Conservation (phyloP, 1,140 invertebrate species). For the Centruroides sculpturatus region DNA sequence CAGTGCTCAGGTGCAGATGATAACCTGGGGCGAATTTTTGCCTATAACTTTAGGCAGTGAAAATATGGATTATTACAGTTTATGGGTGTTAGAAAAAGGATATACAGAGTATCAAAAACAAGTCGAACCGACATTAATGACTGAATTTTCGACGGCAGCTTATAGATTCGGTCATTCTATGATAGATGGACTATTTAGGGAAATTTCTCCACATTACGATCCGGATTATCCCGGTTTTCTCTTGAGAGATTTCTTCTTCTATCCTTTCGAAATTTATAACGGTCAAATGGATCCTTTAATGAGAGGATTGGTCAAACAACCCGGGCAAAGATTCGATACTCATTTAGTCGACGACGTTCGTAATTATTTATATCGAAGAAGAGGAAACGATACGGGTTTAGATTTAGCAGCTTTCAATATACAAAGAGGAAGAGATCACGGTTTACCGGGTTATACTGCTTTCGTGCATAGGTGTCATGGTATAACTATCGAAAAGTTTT, state of each 20-base stretch:
- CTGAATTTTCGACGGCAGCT: constrained; percentile 20
- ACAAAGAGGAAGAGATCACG: constrained; percentile 29
- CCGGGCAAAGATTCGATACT: constrained; percentile 21
- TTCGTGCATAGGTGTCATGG: constrained; percentile 17
- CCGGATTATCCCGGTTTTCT: constrained; percentile 11
- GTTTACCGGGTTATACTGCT: constrained; percentile 25
- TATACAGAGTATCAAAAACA: constrained; percentile 14
- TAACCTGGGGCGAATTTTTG: constrained; percentile 38
- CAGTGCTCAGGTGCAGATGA: constrained; percentile 29
- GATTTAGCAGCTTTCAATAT: constrained; percentile 32
- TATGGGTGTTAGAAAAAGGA: constrained; percentile 8
- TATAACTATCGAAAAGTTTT: constrained; percentile 12
- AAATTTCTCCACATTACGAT: constrained; percentile 5
- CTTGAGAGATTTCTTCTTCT: constrained; percentile 18
- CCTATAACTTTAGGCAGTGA: constrained; percentile 34
- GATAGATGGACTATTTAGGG: constrained; percentile 8
- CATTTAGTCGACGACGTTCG: constrained; percentile 19
- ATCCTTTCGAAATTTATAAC: constrained; percentile 18
- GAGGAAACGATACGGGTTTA: constrained; percentile 20
- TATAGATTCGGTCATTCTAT: constrained; percentile 16
- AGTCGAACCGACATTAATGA: constrained; percentile 24
- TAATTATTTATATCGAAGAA: constrained; percentile 16
- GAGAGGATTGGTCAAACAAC: constrained; percentile 48
- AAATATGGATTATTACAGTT: constrained; percentile 18
- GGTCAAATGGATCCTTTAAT: constrained; percentile 33